These are phyloP conservation scores for Pelmatolapia mariae DNA, from an alignment of 2,113 vertebrate genomes.

Conservation along the genomic window DNA sequence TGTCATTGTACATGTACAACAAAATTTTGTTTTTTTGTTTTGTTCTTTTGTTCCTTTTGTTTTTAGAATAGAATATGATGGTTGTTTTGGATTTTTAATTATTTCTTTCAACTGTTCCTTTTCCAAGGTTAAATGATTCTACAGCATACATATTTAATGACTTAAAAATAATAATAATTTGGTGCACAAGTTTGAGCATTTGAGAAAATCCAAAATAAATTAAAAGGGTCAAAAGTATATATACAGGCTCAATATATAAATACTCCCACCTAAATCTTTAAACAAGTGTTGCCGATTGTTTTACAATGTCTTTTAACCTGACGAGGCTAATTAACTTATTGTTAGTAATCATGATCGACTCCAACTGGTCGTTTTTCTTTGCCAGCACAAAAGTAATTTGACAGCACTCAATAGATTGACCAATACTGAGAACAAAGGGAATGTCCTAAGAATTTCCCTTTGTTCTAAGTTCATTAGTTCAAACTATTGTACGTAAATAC, in stretches of 20 bases:
- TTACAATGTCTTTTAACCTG: neutral
- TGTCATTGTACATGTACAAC: neutral
- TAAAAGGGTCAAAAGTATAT: neutral
- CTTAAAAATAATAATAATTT: neutral
- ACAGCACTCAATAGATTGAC: neutral
- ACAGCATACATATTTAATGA: neutral
- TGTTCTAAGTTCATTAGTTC: neutral
- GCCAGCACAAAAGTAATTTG: neutral
- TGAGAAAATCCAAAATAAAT: neutral
- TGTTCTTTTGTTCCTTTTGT: neutral
- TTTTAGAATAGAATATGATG: neutral
- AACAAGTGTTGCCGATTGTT: neutral
- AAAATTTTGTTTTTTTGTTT: neutral
- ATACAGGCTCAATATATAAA: neutral
- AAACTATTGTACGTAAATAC: neutral
- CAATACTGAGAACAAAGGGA: neutral
- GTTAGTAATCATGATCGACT: neutral
- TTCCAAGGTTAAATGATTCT: neutral
- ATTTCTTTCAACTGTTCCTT: neutral
- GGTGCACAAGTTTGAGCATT: neutral
- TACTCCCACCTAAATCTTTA: neutral
- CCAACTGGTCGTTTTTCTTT: neutral
- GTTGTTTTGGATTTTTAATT: neutral
- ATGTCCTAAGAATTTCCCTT: neutral
- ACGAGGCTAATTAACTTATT: neutral